A percentile compares a stretch with the other conserved stretches of the same genome.
Conservation (phyloP, 2,113 vertebrate species). For the Hydropotes inermis region DNA sequence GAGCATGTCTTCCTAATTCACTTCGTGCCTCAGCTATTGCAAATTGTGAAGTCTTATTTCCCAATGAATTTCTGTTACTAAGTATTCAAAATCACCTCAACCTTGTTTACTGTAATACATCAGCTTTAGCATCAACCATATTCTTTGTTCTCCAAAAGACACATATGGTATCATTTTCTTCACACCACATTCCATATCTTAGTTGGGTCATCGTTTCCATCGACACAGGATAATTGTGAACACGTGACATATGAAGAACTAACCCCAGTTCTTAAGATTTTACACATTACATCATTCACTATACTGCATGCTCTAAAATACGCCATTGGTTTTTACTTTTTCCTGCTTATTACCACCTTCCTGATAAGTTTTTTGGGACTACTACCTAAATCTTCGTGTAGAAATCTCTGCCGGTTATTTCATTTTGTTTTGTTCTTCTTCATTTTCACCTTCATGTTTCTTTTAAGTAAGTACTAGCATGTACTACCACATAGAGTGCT, state of each 20-base stretch:
- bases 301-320: not conserved
- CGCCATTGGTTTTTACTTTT: not conserved
- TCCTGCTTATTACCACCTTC: not conserved
- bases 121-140: not conserved
- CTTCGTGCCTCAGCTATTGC: not conserved
- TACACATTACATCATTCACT: not conserved
- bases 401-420: not conserved
- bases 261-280: not conserved
- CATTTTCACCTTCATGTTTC: not conserved
- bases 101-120: not conserved
- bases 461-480: not conserved
- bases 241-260: conserved; percentile 10
- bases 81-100: not conserved
- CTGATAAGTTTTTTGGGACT: not conserved
- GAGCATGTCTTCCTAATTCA: not conserved
- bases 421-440: not conserved
- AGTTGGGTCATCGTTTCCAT: conserved; percentile 8
- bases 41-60: not conserved
- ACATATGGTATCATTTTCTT: not conserved
- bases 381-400: not conserved
- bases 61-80: not conserved
- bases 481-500: not conserved
- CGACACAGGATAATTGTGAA: conserved; percentile 28
- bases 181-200: not conserved
- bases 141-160: not conserved